Evolutionary conservation across 2,797 vertebrate species (phyloP), one percentile per base, ranked within the genome.

Genomic region (Pempheris klunzingeri): DNA sequence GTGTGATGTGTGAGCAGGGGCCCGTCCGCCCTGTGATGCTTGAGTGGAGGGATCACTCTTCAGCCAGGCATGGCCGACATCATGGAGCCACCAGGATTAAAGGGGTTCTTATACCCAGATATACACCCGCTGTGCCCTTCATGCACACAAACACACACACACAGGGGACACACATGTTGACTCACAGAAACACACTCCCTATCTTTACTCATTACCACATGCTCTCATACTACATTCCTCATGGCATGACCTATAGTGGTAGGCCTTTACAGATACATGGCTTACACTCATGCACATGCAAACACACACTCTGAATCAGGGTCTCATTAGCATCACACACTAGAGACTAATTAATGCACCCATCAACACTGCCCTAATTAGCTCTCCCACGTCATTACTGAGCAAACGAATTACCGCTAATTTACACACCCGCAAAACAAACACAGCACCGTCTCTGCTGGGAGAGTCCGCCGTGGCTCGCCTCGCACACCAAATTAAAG

Each of bases 371-470:
- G 92, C 86, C 91, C 92, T 94, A 94, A 95, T 95, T 95, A 94
- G 86, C 92, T 93, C 92, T 93, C 92, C 93, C 92, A 93, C 93
- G 93, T 95, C 94, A 94, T 94, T 95, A 95, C 93, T 91, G 91
- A 95, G 95, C 93, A 95, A 94, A 95, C 92, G 89, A 95, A 95
- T 95, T 94, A 95, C 87, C 62, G 87, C 90, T 94, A 94, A 95
- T 95, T 93, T 92, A 94, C 91, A 93, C 91, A 91, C 87, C 92
- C 93, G 89, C 93, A 94, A 95, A 94, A 94, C 94, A 96, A 94
- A 95, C 94, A 94, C 91, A 89, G 85, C 88, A 64, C 81, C 74
- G 49, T 84, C 85, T 93, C 93, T 91, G 78, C 87, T 83, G 93
- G 93, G 93, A 93, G 87, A 88, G 88, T 79, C 88, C 69, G 39